Evolutionary conservation across 2,888 invertebrate species (phyloP).

Genomic region (Rotaria sp.): DNA sequence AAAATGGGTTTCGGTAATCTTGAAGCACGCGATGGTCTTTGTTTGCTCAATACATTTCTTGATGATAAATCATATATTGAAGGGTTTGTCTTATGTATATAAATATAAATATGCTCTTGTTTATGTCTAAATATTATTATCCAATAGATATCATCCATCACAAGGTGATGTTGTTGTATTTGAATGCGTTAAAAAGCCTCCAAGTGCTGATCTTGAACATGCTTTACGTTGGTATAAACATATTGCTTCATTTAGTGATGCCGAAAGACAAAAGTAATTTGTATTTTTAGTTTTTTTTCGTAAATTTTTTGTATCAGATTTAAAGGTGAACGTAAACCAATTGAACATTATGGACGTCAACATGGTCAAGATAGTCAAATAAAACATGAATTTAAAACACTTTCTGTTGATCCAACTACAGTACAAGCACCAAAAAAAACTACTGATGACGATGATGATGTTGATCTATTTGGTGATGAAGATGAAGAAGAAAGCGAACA

Average conservation of each 20-base stretch:
- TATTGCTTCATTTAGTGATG: constrained; percentile 38
- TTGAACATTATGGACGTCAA: not conserved
- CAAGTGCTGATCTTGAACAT: constrained; percentile 35
- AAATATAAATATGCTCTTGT: not conserved
- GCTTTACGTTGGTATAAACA: constrained; percentile 38
- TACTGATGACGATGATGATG: constrained; percentile 28
- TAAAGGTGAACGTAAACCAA: constrained; percentile 16
- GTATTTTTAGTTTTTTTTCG: not conserved
- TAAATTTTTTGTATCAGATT: not conserved
- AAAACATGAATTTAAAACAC: constrained; percentile 6
- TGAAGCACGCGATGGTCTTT: not conserved
- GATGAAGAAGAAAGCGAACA: constrained; percentile 41
- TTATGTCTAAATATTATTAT: not conserved
- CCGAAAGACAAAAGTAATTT: constrained; percentile 31
- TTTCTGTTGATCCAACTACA: not conserved
- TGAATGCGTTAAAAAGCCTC: constrained; percentile 33
- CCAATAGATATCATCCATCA: constrained; percentile 30
- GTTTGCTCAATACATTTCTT: not conserved
- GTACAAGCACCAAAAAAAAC: too few species aligned
- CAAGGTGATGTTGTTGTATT: constrained; percentile 38
- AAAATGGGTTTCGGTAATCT: not conserved
- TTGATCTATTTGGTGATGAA: constrained; percentile 39
- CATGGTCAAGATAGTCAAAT: constrained; percentile 15
- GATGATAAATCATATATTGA: not conserved
- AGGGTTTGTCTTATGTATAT: not conserved